Base-by-base conservation (phyloP, 2,797 vertebrate species). In the Enteromius afrohamiltoni region DNA sequence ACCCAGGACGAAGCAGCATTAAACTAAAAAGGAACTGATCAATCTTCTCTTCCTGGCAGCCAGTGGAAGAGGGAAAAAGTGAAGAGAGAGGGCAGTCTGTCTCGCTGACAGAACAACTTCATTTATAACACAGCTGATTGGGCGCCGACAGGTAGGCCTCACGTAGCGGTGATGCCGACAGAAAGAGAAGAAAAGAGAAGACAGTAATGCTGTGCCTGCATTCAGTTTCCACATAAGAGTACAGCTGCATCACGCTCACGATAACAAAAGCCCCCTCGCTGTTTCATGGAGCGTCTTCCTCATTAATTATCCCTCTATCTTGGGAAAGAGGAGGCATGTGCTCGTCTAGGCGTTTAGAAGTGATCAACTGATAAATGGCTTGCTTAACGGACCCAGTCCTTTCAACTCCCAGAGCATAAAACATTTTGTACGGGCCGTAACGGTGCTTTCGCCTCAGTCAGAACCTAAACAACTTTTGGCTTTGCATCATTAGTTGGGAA, bases 111-210 rank as follows among this genome's bases (percentile, higher is more conserved):
- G 62, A 78, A 82, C 51, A 37, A 79, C 79, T 86, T 87, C 78
- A 84, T 82, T 77, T 82, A 67, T 84, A 78, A 86, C 62, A 73
- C 91, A 91, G 90, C 89, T 92, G 92, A 92, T 92, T 91, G 91
- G 90, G 77, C 31, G 7, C 34, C 60, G 74, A 74, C 77, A 85
- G 84, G 80, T 73, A 77, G 64, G 37, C 55, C 60, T 51, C 53
- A 74, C 19, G 8, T 40, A 73, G 62, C 47, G 21, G 60, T 49
- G 29, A 77, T 23, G 26, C 68, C 16, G 10, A 82, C 60, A 79
- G 68, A 73, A 65, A 87, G 76, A 77, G 83, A 86, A 45, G 53
- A 55, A 84, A n/a, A 80, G 26, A 55, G 49, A 79, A 45, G 58
- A 73, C 23, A 37, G 26, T 65, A 76, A 79, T 21, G 29, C n/a